Conservation (phyloP, 2,888 invertebrate genomes). For the Drosophila antonietae region DNA sequence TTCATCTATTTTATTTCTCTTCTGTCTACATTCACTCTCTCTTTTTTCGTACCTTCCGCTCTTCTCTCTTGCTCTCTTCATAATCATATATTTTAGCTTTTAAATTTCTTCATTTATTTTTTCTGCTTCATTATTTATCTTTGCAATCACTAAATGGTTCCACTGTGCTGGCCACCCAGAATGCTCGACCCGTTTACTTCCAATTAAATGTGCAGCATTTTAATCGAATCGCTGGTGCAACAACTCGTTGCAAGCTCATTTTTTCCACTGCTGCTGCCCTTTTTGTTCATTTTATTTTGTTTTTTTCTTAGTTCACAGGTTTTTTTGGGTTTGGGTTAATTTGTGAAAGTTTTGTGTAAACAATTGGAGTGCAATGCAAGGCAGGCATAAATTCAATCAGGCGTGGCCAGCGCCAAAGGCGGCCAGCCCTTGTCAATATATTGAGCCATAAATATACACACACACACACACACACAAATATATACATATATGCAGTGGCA, state of each 20-base stretch:
- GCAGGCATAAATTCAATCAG: conserved; percentile 76
- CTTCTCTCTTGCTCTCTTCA: not conserved
- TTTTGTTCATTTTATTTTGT: not conserved
- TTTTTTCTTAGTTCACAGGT: conserved; percentile 49
- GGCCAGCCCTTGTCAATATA: conserved; percentile 65
- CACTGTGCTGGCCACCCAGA: conserved; percentile 72
- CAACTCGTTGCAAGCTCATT: conserved; percentile 40
- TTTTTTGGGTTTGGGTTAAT: conserved; percentile 59
- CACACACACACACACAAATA: conserved; percentile 9
- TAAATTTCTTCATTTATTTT: not conserved
- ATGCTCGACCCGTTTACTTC: conserved; percentile 60
- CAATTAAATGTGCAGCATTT: conserved; percentile 76
- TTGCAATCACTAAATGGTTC: not conserved
- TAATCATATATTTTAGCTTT: no score
- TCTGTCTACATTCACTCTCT: no score
- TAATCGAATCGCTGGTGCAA: conserved; percentile 66
- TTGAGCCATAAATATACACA: conserved; percentile 42
- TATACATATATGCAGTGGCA: conserved; percentile 12
- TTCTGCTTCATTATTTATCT: not conserved
- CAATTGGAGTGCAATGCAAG: conserved; percentile 62
- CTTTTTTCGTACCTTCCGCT: no score
- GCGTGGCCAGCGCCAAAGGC: conserved; percentile 60
- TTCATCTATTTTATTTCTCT: no score
- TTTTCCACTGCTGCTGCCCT: conserved; percentile 1
- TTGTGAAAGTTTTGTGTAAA: conserved; percentile 80